These are phyloP conservation scores for Syngnathus rostellatus DNA, from an alignment of 2,797 vertebrate species.

Conservation along the genomic window DNA sequence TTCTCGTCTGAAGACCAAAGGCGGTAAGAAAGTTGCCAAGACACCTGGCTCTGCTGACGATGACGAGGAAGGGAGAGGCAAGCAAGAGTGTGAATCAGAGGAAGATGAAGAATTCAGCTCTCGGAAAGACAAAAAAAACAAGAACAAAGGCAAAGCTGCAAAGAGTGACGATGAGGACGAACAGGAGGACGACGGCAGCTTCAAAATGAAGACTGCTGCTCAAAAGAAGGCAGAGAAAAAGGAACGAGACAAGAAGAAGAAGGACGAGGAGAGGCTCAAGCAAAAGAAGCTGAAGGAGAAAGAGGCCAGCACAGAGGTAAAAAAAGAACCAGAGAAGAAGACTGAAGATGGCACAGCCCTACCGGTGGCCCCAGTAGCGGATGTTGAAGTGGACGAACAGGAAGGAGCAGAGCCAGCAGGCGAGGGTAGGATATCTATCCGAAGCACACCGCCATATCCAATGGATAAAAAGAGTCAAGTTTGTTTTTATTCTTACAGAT, in stretches of 20 bases:
- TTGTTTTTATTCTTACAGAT: slow-evolving; percentile 50
- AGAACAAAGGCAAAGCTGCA: slow-evolving; percentile 63
- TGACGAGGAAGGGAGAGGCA: slow-evolving; percentile 51
- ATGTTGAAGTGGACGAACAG: slow-evolving; percentile 32
- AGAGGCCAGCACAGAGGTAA: slow-evolving; percentile 34
- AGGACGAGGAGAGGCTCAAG: slow-evolving; percentile 81
- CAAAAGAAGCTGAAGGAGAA: slow-evolving; percentile 62
- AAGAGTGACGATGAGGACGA: slow-evolving; percentile 56
- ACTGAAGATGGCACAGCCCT: slow-evolving; percentile 27
- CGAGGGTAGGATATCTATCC: slow-evolving; percentile 55
- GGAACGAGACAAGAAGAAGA: slow-evolving; percentile 83
- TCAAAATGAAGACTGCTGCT: slow-evolving; percentile 91
- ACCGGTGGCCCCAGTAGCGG: slow-evolving; percentile 29
- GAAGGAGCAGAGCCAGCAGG: slow-evolving; percentile 59
- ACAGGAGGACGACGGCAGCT: slow-evolving; percentile 61
- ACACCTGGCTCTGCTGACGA: slow-evolving; percentile 60
- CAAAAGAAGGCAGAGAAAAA: slow-evolving; percentile 99
- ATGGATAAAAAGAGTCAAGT: background rate
- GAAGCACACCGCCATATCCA: too few relatives aligned
- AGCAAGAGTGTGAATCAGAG: slow-evolving; percentile 35
- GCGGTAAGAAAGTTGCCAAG: slow-evolving; percentile 59
- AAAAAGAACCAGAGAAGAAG: slow-evolving; percentile 48
- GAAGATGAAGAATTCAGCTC: slow-evolving; percentile 69
- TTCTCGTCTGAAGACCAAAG: slow-evolving; percentile 66
- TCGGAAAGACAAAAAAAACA: slow-evolving; percentile 53